Evolutionary conservation across 2,888 invertebrate species (phyloP).

Genomic region (Blastobasis lacticolella): DNA sequence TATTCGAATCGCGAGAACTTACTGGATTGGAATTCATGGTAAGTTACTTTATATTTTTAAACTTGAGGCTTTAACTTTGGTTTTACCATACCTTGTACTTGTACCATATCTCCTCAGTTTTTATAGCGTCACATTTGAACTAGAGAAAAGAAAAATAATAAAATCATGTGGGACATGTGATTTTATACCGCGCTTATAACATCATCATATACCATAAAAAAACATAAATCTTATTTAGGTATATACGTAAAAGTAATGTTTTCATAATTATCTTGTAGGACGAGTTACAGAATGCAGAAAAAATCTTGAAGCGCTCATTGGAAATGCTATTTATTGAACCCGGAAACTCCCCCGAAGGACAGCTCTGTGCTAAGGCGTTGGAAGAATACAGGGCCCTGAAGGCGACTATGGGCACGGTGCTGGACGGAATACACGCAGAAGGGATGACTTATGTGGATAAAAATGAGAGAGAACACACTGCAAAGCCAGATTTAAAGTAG

Average conservation of each 20-base stretch:
- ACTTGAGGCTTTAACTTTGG: too few relatives aligned
- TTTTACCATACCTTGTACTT: too few relatives aligned
- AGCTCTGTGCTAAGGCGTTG: constrained; percentile 79
- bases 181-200: too few relatives aligned
- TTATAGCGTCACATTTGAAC: too few relatives aligned
- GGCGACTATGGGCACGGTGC: constrained; percentile 54
- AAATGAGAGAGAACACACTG: constrained; percentile 10
- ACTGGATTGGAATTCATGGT: constrained; percentile 69
- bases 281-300: constrained; percentile 73
- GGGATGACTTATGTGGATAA: constrained; percentile 38
- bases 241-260: too few relatives aligned
- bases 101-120: too few relatives aligned
- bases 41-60: constrained; percentile 9
- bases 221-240: background rate
- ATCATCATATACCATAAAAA: too few relatives aligned
- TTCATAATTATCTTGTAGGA: constrained; percentile 35
- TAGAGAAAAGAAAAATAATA: too few relatives aligned
- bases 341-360: constrained; percentile 80
- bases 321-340: constrained; percentile 82
- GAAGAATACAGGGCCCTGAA: constrained; percentile 76
- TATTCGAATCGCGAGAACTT: constrained; percentile 76
- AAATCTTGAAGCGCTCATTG: constrained; percentile 75
- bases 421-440: constrained; percentile 47
- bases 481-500: too few relatives aligned
- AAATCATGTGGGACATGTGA: too few relatives aligned